Evolutionary conservation across 1,140 invertebrate species (phyloP).

Genomic region (Druon quercuslanigerum): DNA sequence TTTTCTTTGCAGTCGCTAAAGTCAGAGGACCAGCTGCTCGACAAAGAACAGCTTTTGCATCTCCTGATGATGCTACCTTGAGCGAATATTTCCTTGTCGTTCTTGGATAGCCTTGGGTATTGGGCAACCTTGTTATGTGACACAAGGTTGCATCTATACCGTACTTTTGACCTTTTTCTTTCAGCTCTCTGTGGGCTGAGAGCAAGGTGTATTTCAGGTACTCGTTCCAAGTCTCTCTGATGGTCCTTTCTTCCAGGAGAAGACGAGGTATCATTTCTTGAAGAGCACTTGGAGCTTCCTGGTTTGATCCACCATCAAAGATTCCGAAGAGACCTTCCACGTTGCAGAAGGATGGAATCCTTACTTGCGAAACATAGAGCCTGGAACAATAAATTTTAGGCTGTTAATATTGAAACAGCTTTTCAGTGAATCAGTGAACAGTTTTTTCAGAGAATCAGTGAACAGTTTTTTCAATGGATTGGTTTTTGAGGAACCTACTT

Average conservation of each 20-base stretch:
- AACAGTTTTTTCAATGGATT: not conserved
- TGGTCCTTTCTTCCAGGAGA: constrained; percentile 85
- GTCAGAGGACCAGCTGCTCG: constrained; percentile 78
- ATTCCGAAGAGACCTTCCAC: constrained; percentile 87
- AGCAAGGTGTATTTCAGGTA: constrained; percentile 90
- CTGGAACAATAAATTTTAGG: constrained; percentile 57
- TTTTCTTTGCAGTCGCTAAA: constrained; percentile 75
- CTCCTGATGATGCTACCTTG: constrained; percentile 83
- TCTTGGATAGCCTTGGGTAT: constrained; percentile 60
- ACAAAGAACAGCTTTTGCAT: constrained; percentile 83
- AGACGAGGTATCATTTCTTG: constrained; percentile 85
- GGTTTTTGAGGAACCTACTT: constrained; percentile 64
- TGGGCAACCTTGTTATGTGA: constrained; percentile 80
- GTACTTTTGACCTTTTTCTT: constrained; percentile 82
- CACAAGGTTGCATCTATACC: constrained; percentile 84
- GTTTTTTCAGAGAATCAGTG: not conserved
- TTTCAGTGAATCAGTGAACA: not conserved
- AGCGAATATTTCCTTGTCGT: constrained; percentile 75
- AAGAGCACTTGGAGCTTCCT: constrained; percentile 80
- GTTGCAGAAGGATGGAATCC: constrained; percentile 85
- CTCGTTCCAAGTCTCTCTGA: constrained; percentile 86
- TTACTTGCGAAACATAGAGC: constrained; percentile 84
- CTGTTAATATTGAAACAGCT: not conserved
- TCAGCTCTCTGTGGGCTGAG: constrained; percentile 84
- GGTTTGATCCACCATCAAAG: constrained; percentile 86